Evolutionary conservation across 2,797 vertebrate species (phyloP).

Genomic region (Sciurus vulgaris): DNA sequence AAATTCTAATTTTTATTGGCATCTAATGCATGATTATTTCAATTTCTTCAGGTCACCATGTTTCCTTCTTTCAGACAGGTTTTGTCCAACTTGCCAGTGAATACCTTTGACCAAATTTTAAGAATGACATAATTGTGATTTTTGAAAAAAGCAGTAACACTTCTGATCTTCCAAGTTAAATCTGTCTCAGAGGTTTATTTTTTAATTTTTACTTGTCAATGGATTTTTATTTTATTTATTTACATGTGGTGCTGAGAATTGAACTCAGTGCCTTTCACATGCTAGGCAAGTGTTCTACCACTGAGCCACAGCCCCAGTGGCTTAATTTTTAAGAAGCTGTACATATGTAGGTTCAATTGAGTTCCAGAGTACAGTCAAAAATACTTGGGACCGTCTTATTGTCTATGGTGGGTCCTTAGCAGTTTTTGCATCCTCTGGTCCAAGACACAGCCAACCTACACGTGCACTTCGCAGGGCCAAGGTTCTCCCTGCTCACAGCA

Average conservation of each 20-base stretch:
- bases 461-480: constrained; percentile 91
- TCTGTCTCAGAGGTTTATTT: background rate
- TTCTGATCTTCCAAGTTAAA: background rate
- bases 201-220: too few species aligned
- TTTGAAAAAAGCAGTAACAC: background rate
- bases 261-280: too few species aligned
- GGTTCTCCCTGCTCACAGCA: constrained; percentile 93
- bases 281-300: too few species aligned
- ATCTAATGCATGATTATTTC: background rate
- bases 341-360: fast-evolving
- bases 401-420: constrained; percentile 96
- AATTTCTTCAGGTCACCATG: background rate
- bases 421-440: constrained; percentile 93
- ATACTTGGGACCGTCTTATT: constrained; percentile 86
- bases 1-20: background rate
- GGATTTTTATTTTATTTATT: too few species aligned
- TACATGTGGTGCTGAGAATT: too few species aligned
- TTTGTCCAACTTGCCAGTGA: background rate
- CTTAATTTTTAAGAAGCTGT: background rate
- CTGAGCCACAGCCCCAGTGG: too few species aligned
- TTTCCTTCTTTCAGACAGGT: background rate
- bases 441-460: constrained; percentile 91
- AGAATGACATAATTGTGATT: background rate
- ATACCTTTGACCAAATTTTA: background rate
- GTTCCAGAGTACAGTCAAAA: background rate